Base-by-base conservation (phyloP, 2,888 invertebrate genomes). In the Schizotus pectinicornis region DNA sequence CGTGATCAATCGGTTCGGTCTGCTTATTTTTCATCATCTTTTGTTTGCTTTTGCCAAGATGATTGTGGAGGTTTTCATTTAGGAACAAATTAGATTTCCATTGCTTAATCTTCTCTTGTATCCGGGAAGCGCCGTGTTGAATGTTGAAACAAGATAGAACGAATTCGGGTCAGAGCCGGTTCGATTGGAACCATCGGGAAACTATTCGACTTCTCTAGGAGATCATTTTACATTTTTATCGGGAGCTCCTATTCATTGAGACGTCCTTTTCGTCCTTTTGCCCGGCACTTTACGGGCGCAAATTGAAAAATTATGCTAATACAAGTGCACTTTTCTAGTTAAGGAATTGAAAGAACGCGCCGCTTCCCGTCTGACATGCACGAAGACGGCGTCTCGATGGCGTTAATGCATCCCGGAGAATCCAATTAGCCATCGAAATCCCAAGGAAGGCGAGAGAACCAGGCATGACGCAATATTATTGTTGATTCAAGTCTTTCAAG, bases 261-360 rank as follows among this genome's bases (percentile, higher is more conserved):
- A 11, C 12, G 13, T 38, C 11, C n/a, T 41, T 42, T 22, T 42
- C 11, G 42, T 31, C 42, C 12, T 22, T 22, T 22, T 22, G 22
- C 22, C 41, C 11, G 3, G 22, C 42, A 42, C 7, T 31, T 42
- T 42, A 43, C 43, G 9, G 11, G 11, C 11, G 43, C 8, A 43
- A 43, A 43, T 43, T 43, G 43, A 43, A 43, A 43, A 43, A 43
- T 43, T 43, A 43, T 43, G 43, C 31, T 43, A 43, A 43, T 43
- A 31, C 32, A 41, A 43, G 32, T 43, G 43, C 43, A 43, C 43
- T 43, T 32, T 43, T 11, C 43, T 31, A 43, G 32, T 42, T 43
- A 32, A 32, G 6, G 33, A 13, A 43, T 32, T 43, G 32, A 13
- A 43, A 32, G 7, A 11, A 13, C 13, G 11, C 9, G 30, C 32